Evolutionary conservation across 1,140 invertebrate species (phyloP).

Genomic region (Acromyrmex charruanus): DNA sequence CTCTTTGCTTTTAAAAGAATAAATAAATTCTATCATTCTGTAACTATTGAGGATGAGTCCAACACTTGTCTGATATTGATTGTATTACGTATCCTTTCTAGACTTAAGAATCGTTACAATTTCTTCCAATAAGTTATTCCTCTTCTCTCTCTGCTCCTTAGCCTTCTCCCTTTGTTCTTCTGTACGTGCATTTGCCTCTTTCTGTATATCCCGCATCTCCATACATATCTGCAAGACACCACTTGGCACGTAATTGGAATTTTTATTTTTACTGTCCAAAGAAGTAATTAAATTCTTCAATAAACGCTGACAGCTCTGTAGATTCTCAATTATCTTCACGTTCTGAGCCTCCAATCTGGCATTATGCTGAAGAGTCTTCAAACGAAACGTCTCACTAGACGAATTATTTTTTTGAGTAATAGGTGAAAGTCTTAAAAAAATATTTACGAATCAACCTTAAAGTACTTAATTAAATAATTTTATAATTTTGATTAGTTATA

Average conservation of each 20-base stretch:
- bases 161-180: constrained; percentile 37
- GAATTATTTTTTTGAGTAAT: too few relatives aligned
- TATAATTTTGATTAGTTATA: not conserved
- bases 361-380: constrained; percentile 10
- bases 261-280: constrained; percentile 29
- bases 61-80: not conserved
- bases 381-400: too few relatives aligned
- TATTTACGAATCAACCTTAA: constrained; percentile 4
- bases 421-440: not conserved
- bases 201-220: constrained; percentile 46
- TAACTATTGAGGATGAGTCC: constrained; percentile 13
- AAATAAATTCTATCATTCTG: constrained; percentile 36
- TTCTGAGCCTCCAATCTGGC: constrained; percentile 43
- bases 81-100: constrained; percentile 31
- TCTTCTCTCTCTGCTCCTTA: constrained; percentile 17
- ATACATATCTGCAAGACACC: constrained; percentile 34
- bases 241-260: constrained; percentile 16
- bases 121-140: constrained; percentile 21
- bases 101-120: constrained; percentile 11
- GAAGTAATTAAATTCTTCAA: constrained; percentile 22
- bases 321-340: constrained; percentile 20
- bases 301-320: constrained; percentile 41
- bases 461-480: not conserved
- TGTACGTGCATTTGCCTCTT: constrained; percentile 6
- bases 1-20: constrained; percentile 18